Conservation (phyloP, 2,113 vertebrate species). For the Notarius lentiginosus region DNA sequence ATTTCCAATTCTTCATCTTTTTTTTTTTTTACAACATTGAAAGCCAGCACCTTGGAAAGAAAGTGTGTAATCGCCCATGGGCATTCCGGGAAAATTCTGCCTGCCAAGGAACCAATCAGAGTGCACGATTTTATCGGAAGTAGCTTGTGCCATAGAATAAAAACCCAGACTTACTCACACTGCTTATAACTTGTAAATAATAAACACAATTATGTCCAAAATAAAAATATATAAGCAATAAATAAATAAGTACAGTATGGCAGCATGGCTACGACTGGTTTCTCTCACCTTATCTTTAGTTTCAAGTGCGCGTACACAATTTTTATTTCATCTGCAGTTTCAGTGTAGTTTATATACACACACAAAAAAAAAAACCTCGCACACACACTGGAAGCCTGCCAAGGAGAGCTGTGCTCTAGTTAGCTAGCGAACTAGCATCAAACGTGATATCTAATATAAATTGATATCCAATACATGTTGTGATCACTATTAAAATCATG, state of each 20-base stretch:
- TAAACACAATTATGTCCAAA: not conserved
- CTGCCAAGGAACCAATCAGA: too few species aligned
- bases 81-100: too few species aligned
- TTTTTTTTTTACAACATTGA: too few species aligned
- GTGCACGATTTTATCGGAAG: too few species aligned
- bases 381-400: not conserved
- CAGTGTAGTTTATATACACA: not conserved
- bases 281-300: not conserved
- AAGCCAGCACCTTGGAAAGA: too few species aligned
- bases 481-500: not conserved
- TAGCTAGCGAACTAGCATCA: not conserved
- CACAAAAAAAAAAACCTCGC: not conserved
- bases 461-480: not conserved
- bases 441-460: not conserved
- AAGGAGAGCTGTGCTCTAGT: not conserved
- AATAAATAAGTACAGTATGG: not conserved
- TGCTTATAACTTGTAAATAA: not conserved
- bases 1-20: too few species aligned
- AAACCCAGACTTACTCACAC: not conserved
- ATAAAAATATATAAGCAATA: not conserved
- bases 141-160: not conserved
- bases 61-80: too few species aligned
- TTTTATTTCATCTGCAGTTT: not conserved
- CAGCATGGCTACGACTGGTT: not conserved
- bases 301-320: not conserved